Conservation (phyloP, 2,888 invertebrate genomes). For the Caenorhabditis imperialis region DNA sequence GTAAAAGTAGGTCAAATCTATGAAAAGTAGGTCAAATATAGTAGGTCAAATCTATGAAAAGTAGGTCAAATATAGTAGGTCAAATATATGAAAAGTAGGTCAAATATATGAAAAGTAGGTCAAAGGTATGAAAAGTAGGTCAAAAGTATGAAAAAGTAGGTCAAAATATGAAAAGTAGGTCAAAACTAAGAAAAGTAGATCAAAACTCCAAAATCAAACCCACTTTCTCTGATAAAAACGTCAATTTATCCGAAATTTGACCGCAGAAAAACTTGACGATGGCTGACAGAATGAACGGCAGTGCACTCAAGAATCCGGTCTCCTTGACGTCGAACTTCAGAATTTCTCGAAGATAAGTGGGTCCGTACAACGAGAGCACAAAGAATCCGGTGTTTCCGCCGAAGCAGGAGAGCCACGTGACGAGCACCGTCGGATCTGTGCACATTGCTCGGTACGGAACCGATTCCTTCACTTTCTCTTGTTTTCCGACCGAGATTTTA, state of each 20-base stretch:
- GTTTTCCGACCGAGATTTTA: constrained; percentile 48
- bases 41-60: too few relatives aligned
- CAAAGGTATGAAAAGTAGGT: too few relatives aligned
- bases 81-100: too few relatives aligned
- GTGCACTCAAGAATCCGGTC: constrained; percentile 61
- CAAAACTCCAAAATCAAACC: neutral
- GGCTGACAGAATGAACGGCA: constrained; percentile 60
- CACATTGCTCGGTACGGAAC: constrained; percentile 53
- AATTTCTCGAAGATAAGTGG: constrained; percentile 58
- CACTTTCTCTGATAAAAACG: constrained; percentile 59
- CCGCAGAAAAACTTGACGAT: constrained; percentile 62
- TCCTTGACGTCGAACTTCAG: constrained; percentile 60
- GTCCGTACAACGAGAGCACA: constrained; percentile 44
- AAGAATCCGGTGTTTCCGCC: constrained; percentile 47
- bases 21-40: too few relatives aligned
- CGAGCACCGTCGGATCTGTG: constrained; percentile 28
- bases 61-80: too few relatives aligned
- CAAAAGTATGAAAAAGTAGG: too few relatives aligned
- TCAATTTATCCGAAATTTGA: constrained; percentile 61
- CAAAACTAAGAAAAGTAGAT: neutral
- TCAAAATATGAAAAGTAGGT: too few relatives aligned
- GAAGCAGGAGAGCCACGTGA: constrained; percentile 38
- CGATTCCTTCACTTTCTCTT: constrained; percentile 32
- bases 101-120: too few relatives aligned
- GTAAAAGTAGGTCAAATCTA: too few relatives aligned